phyloP scores from a whole-genome alignment of 2,113 vertebrate genomes.

The Elgaria multicarinata region DNA sequence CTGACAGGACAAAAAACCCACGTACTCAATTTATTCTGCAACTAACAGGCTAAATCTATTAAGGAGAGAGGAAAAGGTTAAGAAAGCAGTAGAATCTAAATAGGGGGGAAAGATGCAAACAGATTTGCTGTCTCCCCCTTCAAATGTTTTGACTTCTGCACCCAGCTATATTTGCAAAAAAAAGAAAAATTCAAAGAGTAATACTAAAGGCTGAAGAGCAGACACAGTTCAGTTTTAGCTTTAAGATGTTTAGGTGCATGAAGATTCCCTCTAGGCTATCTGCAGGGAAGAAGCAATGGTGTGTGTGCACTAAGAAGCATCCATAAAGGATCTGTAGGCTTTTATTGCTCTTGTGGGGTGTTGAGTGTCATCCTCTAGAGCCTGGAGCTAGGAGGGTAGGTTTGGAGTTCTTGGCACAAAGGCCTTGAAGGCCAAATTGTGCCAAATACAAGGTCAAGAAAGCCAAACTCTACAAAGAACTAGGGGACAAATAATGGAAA shows the following conservation, averaged over 20 bases:
- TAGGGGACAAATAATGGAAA: neutral
- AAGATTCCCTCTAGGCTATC: constrained; percentile 53
- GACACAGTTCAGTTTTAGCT: constrained; percentile 38
- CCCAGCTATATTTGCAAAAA: neutral
- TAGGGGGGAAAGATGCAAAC: constrained; percentile 20
- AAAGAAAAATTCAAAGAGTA: constrained; percentile 24
- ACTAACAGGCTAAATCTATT: constrained; percentile 27
- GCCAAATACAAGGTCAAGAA: neutral
- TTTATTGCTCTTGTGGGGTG: neutral
- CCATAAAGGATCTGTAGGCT: constrained; percentile 14
- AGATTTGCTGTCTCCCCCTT: neutral
- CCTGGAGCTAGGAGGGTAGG: constrained; percentile 24
- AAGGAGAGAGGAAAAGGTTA: neutral
- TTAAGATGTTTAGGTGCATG: constrained; percentile 14
- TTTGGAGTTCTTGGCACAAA: constrained; percentile 8
- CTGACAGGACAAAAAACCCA: constrained; percentile 13
- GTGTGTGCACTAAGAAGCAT: constrained; percentile 49
- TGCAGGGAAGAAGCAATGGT: constrained; percentile 53
- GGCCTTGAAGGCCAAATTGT: neutral
- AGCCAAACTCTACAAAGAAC: neutral
- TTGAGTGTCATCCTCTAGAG: constrained; percentile 48
- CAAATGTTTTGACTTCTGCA: constrained; percentile 17
- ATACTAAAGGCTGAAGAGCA: constrained; percentile 17
- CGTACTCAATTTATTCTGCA: constrained; percentile 48
- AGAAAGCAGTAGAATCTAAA: neutral